Evolutionary conservation across 2,113 vertebrate species (phyloP).

Genomic region (Nibea albiflora): DNA sequence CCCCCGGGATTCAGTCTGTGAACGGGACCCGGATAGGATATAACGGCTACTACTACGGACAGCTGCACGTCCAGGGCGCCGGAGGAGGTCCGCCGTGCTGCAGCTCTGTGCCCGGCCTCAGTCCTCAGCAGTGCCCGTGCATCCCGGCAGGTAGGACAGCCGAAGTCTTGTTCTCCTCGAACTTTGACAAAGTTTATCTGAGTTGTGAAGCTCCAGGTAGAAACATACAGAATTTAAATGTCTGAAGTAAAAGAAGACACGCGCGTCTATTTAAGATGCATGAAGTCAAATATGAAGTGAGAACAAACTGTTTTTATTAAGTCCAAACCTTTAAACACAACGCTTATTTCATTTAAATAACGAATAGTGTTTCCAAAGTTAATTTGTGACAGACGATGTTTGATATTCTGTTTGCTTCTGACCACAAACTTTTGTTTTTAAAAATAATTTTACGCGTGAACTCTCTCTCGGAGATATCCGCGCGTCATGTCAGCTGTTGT

Average conservation of each 20-base stretch:
- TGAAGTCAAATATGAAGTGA: too few relatives aligned
- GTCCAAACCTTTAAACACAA: too few relatives aligned
- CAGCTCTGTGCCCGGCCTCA: conserved; percentile 88
- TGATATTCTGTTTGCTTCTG: too few relatives aligned
- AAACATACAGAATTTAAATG: too few relatives aligned
- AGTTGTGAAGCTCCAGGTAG: not conserved
- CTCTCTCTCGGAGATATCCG: too few relatives aligned
- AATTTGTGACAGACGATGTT: not conserved
- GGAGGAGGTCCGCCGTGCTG: conserved; percentile 92
- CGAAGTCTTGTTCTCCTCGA: not conserved
- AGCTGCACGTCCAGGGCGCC: conserved; percentile 92
- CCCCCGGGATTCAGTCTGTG: conserved; percentile 86
- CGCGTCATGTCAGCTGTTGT: too few relatives aligned
- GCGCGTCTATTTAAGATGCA: too few relatives aligned
- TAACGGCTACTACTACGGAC: conserved; percentile 96
- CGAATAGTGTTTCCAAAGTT: not conserved
- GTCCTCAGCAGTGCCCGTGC: conserved; percentile 94
- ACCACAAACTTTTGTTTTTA: too few relatives aligned
- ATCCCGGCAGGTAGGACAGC: conserved; percentile 88
- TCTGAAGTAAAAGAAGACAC: not conserved
- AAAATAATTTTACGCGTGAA: not conserved
- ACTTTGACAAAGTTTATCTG: not conserved
- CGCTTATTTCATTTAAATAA: too few relatives aligned
- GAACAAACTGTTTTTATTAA: not conserved
- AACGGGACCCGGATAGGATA: conserved; percentile 90